phyloP scores from a whole-genome alignment of 2,113 vertebrate species.

The Stegastes partitus region DNA sequence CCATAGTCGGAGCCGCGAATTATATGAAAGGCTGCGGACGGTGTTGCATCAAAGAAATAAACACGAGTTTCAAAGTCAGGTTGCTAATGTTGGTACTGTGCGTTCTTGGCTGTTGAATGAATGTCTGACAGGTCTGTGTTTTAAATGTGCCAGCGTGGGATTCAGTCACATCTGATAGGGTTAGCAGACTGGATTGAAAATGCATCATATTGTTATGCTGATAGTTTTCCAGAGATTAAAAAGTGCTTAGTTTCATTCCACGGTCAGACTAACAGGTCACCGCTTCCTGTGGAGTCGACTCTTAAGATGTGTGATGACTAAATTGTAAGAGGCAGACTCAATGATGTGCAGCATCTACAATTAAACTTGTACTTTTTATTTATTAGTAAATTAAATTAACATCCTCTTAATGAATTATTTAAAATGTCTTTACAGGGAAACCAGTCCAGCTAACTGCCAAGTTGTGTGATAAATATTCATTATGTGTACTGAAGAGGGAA shows the following conservation, averaged over 20 bases:
- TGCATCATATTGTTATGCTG: no score
- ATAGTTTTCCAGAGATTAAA: no score
- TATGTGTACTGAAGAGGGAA: conserved; percentile 54
- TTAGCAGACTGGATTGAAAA: no score
- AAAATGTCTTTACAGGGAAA: conserved; percentile 1
- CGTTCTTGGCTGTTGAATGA: neutral
- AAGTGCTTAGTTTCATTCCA: no score
- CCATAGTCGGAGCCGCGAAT: neutral
- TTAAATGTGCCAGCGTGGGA: neutral
- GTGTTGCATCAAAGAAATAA: neutral
- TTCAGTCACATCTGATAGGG: neutral
- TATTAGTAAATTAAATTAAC: conserved; percentile 8
- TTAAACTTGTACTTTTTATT: neutral
- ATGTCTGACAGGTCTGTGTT: neutral
- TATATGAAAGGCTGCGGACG: conserved; percentile 13
- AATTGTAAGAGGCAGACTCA: no score
- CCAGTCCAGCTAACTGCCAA: neutral
- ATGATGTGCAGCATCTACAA: no score
- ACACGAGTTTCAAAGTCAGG: neutral
- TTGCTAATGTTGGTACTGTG: neutral
- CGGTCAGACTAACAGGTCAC: no score
- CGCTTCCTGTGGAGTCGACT: no score
- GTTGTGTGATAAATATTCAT: conserved; percentile 63
- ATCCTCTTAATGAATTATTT: conserved; percentile 9
- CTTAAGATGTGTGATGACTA: no score